phyloP scores from a whole-genome alignment of 2,113 vertebrate genomes.

The Nothocercus julius region DNA sequence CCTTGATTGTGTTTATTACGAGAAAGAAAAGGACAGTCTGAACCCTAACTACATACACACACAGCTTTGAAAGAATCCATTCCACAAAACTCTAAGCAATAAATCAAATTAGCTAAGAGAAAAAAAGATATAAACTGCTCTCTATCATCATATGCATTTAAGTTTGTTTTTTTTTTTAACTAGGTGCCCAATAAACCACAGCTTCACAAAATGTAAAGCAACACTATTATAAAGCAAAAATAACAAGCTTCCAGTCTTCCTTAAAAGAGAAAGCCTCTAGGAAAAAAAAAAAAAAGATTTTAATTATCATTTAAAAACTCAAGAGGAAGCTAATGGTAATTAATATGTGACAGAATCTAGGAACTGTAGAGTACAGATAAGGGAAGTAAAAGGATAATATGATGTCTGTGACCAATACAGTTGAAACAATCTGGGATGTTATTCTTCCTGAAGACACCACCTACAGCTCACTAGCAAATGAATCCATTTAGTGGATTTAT shows the following conservation, averaged over 20 bases:
- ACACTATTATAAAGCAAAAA: background rate
- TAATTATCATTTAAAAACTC: background rate
- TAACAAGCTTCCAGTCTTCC: background rate
- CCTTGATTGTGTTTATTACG: background rate
- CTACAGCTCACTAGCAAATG: background rate
- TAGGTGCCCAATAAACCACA: background rate
- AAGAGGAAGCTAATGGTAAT: background rate
- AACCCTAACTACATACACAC: background rate
- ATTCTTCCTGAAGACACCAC: background rate
- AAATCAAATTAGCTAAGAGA: background rate
- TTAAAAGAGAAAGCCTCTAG: background rate
- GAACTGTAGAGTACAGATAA: constrained; percentile 22
- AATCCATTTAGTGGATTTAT: background rate
- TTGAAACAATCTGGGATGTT: background rate
- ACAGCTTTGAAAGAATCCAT: background rate
- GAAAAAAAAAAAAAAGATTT: background rate
- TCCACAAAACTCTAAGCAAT: background rate
- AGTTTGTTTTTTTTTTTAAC: background rate
- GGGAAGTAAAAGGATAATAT: background rate
- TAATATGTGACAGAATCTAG: background rate
- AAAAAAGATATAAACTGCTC: background rate
- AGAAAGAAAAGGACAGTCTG: background rate
- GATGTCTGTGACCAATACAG: background rate
- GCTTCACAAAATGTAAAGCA: background rate
- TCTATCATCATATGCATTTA: background rate